Evolutionary conservation across 2,113 vertebrate species (phyloP).

Genomic region (Notothenia coriiceps): DNA sequence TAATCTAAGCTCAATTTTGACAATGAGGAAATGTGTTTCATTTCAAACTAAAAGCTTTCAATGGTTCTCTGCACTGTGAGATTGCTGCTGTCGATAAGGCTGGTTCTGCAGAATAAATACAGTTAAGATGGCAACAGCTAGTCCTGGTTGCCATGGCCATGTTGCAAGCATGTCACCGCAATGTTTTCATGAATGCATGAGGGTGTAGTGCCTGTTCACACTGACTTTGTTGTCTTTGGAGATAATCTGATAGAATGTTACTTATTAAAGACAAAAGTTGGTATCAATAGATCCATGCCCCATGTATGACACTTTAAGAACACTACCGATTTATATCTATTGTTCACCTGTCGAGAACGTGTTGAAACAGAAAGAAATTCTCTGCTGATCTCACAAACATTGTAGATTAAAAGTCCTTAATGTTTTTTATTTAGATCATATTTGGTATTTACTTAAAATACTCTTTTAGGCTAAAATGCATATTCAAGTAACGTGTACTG

Average conservation of each 20-base stretch:
- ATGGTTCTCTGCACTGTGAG: background rate
- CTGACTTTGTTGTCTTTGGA: background rate
- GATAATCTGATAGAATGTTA: background rate
- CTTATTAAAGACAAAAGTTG: background rate
- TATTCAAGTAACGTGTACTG: background rate
- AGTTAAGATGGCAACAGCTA: slow-evolving; percentile 29
- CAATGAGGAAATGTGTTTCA: slow-evolving; percentile 17
- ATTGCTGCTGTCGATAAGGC: slow-evolving; percentile 20
- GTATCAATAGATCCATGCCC: background rate
- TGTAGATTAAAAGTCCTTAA: background rate
- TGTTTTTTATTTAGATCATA: background rate
- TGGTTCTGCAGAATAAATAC: slow-evolving; percentile 32
- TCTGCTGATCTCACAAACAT: background rate
- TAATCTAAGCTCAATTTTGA: slow-evolving; percentile 6
- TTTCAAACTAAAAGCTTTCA: slow-evolving; percentile 29
- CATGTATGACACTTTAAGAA: background rate
- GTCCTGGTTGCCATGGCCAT: slow-evolving; percentile 51
- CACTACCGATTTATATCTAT: background rate
- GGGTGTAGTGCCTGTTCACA: background rate
- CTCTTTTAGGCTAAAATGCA: background rate
- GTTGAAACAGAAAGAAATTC: background rate
- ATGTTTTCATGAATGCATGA: slow-evolving; percentile 28
- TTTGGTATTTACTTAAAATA: background rate
- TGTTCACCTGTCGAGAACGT: background rate
- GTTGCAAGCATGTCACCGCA: slow-evolving; percentile 19